Evolutionary conservation across 2,797 vertebrate species (phyloP), one percentile per base, ranked within the genome.

Genomic region (Tapirus indicus): DNA sequence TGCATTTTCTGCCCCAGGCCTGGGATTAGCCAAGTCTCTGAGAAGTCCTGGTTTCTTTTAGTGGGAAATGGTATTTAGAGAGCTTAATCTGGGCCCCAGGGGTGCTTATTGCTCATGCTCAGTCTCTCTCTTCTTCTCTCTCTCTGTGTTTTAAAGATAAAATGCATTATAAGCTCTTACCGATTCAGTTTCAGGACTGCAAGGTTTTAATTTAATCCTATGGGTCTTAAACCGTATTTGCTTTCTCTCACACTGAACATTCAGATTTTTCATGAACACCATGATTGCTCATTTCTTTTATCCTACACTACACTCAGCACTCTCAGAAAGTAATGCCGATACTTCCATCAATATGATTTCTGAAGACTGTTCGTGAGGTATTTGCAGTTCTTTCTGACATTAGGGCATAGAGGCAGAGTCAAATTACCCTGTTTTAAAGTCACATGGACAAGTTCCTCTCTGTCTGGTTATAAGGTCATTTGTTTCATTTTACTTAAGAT

Each of bases 341-440:
- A 25, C 44, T 18, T 2, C 20, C 10, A 1, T 9, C 13, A 4
- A 1, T 7, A 17, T 2, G 16, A 5, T 29, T 21, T 3, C 54
- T 11, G 60, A 35, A 11, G 69, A 13, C 54, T 21, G 2, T n/a
- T 41, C 13, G 6, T 16, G 14, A 6, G 41, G 35, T 6, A 4
- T 27, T 21, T n/a, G 35, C 23, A 5, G 14, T 38, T 20, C 69
- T 29, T 35, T 32, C 29, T 41, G 38, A 7, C 2, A 7, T 5
- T 2, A 32, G 29, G 78, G 13, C 27, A 3, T 44, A 29, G 72
- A 60, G 8, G 12, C 4, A 23, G 29, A n/a, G 38, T 62, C 32
- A 32, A 9, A 69, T 49, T 29, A 56, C 10, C 32, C 23, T 60
- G 2, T 32, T 38, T 54, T 17, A 64, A 11, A 21, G 44, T 32